Evolutionary conservation across 2,113 vertebrate genomes (phyloP), one percentile per base, ranked within the genome.

Genomic region (Vidua macroura): DNA sequence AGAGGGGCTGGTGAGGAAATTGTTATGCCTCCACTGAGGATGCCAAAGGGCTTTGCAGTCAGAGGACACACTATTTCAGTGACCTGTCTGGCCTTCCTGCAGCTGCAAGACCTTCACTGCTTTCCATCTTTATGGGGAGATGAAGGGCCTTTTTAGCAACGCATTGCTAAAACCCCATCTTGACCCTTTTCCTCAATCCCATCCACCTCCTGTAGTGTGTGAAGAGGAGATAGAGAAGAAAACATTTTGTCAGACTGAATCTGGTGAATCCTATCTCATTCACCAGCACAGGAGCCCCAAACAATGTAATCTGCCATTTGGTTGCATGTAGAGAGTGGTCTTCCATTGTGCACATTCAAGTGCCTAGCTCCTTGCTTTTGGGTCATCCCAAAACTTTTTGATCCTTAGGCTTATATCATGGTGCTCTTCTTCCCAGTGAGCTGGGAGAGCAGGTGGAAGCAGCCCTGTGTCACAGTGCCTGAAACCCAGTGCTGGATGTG

Each of bases 301-400:
- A 77, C 0, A 0, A 12, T 0, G 2, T 2, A 0, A 35, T 81
- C 60, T 67, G 6, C 8, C 19, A 27, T 41, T 82, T 58, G 41
- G 10, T 12, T 63, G 4, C 10, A 2, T 10, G 4, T 0, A 1
- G 17, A 76, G 14, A 28, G 14, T 7, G 10, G 8, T 78, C 15
- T 44, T 92, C 21, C 0, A 0, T 6, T 44, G 56, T 31, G 35
- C 4, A 20, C 18, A 6, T 39, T 25, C 2, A 1, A 49, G 6
- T 27, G 44, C 0, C 0, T 6, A 68, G 11, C 33, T 76, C 27
- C 27, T 83, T 33, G 48, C 21, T 85, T 88, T 78, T 46, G 56
- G 10, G 3, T 41, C 33, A 69, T 49, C 28, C 15, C 4, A n/a
- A 6, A 13, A 59, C 9, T n/a, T 83, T 85, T 75, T n/a, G 7